Evolutionary conservation across 2,113 vertebrate genomes (phyloP).

Genomic region (Perca schrenkii): DNA sequence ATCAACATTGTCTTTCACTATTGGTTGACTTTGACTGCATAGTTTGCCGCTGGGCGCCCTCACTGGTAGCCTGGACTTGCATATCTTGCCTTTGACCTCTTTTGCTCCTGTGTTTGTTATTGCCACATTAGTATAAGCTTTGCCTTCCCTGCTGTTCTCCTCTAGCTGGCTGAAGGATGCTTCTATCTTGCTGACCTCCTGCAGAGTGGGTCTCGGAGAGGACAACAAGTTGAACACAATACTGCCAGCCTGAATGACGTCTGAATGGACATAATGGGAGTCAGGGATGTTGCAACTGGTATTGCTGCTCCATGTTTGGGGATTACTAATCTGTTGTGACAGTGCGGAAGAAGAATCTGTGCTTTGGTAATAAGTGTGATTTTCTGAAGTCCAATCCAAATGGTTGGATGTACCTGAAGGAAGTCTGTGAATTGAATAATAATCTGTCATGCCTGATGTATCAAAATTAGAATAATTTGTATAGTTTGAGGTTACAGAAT

Average conservation of each 20-base stretch:
- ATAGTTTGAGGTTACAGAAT: slow-evolving; percentile 51
- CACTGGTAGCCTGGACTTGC: slow-evolving; percentile 93
- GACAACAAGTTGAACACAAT: slow-evolving; percentile 85
- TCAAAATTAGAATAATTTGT: slow-evolving; percentile 52
- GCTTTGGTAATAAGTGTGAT: slow-evolving; percentile 77
- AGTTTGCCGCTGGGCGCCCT: slow-evolving; percentile 85
- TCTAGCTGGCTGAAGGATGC: slow-evolving; percentile 79
- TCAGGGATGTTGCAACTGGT: slow-evolving; percentile 89
- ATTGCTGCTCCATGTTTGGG: slow-evolving; percentile 90
- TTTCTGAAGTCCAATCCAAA: slow-evolving; percentile 78
- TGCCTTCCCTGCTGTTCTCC: slow-evolving; percentile 81
- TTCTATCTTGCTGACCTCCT: slow-evolving; percentile 81
- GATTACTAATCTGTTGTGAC: slow-evolving; percentile 84
- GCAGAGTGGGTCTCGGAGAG: slow-evolving; percentile 81
- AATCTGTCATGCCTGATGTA: slow-evolving; percentile 37
- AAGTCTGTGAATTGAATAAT: slow-evolving; percentile 70
- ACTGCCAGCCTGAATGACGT: slow-evolving; percentile 76
- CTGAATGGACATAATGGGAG: slow-evolving; percentile 75
- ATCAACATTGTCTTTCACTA: slow-evolving; percentile 78
- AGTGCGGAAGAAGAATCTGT: slow-evolving; percentile 72
- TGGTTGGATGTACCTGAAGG: slow-evolving; percentile 80
- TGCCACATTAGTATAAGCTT: slow-evolving; percentile 81
- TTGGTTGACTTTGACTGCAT: slow-evolving; percentile 81
- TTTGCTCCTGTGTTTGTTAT: slow-evolving; percentile 84
- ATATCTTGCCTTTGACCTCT: slow-evolving; percentile 84